Base-by-base conservation (phyloP, 2,888 invertebrate genomes). In the Troglohyphantes excavatus region DNA sequence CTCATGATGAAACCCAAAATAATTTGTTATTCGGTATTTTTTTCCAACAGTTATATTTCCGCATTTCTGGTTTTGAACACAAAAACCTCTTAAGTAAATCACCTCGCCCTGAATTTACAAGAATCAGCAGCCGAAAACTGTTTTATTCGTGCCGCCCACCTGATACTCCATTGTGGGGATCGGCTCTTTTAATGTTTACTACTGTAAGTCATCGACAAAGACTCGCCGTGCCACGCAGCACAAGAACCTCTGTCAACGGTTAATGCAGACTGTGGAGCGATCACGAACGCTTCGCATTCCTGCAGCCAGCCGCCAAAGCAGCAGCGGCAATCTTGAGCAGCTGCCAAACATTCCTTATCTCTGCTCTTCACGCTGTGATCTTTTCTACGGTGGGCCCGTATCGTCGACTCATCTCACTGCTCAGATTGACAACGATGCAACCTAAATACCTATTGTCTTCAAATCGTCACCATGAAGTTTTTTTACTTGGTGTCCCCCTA, bases 381-480 rank as follows among this genome's bases (percentile, higher is more conserved):
- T 53, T 46, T n/a, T 53, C n/a, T 13, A n/a, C 53, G 5, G 6
- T 13, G 53, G 5, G 53, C 17, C 13, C 5, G 13, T 53, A 53
- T 53, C 13, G n/a, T n/a, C 13, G 53, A n/a, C 53, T 53, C 53
- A 53, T 53, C 53, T 53, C 13, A 3, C 39, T 39, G n/a, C 39
- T 39, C 53, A 53, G 53, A 53, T 53, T 53, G 53, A 53, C 53
- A 53, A n/a, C 53, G 53, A 53, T n/a, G 53, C 17, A 53, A 53
- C 17, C 53, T 33, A 33, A 33, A 33, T 33, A 33, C 33, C 33
- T n/a, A 13, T 53, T 53, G 39, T 39, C 39, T 39, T 39, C 39
- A 39, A 13, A 39, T 13, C 3, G 13, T 39, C 39, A 3, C 39
- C 13, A 0, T 39, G 1, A 0, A 11, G 3, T 13, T 39, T 39